Percentiles rank a stretch among this genome's conserved stretches.
Conservation (phyloP, 2,113 vertebrate genomes). For the Alosa alosa region DNA sequence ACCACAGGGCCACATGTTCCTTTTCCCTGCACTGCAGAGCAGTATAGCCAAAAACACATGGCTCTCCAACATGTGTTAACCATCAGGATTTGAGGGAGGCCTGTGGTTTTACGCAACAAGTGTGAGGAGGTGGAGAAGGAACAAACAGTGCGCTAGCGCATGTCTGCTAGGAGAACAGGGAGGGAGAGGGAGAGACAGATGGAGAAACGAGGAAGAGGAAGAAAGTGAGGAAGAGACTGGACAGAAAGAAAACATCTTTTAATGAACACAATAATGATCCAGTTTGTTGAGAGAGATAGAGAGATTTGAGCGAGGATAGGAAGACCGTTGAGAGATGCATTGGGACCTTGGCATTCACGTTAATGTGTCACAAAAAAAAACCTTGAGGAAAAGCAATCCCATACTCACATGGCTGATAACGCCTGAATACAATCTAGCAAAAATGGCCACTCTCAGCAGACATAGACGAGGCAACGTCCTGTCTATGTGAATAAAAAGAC, state of each 20-base stretch:
- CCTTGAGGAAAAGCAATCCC: not conserved
- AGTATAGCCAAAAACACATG: not conserved
- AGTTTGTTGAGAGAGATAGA: not conserved
- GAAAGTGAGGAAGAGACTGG: not conserved
- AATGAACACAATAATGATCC: no score
- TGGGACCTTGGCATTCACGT: slow-evolving; percentile 10
- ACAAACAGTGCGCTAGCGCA: not conserved
- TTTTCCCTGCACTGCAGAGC: not conserved
- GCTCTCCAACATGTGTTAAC: slow-evolving; percentile 27
- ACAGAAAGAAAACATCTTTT: no score
- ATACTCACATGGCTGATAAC: not conserved
- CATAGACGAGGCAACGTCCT: not conserved
- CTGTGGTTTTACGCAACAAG: not conserved
- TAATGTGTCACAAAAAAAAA: not conserved
- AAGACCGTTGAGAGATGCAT: not conserved
- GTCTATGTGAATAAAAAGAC: not conserved
- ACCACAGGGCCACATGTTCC: not conserved
- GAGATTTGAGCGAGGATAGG: not conserved
- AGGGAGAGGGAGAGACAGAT: not conserved
- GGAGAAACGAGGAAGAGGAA: not conserved
- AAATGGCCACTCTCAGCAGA: not conserved
- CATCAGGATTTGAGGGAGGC: slow-evolving; percentile 9
- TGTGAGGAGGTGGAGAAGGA: not conserved
- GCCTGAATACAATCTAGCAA: not conserved
- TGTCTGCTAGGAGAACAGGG: not conserved